Conservation (phyloP, 2,113 vertebrate species). For the Suricata suricatta region DNA sequence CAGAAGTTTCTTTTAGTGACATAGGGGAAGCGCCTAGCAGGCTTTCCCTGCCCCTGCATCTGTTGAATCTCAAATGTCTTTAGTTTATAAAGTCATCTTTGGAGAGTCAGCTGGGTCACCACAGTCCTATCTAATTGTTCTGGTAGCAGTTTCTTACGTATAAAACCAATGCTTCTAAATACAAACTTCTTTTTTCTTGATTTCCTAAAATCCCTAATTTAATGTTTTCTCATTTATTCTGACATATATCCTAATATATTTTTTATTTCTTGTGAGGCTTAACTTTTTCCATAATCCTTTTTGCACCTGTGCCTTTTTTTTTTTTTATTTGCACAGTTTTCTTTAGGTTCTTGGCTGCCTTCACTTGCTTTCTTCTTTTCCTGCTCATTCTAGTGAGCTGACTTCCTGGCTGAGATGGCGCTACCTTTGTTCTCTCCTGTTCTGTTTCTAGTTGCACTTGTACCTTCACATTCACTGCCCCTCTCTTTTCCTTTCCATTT, state of each 20-base stretch:
- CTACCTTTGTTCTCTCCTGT: neutral
- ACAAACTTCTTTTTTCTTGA: neutral
- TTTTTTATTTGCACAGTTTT: neutral
- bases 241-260: neutral
- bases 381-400: neutral
- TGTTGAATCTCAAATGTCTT: neutral
- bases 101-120: too few species aligned
- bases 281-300: neutral
- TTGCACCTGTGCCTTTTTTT: neutral
- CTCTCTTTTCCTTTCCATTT: neutral
- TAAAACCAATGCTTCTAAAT: neutral
- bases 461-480: neutral
- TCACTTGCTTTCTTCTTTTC: neutral
- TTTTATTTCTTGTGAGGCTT: neutral
- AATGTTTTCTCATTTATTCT: neutral
- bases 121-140: too few species aligned
- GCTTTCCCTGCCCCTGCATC: neutral
- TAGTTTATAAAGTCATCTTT: neutral
- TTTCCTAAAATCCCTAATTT: neutral
- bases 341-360: neutral
- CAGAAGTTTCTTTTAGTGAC: neutral
- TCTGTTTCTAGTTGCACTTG: neutral
- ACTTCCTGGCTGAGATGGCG: neutral
- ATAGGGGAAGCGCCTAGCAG: neutral
- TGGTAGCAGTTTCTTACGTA: too few species aligned